A percentile compares a stretch with the other conserved stretches of the same genome.
Evolutionary conservation across 2,113 vertebrate species (phyloP).

Genomic region (Phylloscopus whistleri): DNA sequence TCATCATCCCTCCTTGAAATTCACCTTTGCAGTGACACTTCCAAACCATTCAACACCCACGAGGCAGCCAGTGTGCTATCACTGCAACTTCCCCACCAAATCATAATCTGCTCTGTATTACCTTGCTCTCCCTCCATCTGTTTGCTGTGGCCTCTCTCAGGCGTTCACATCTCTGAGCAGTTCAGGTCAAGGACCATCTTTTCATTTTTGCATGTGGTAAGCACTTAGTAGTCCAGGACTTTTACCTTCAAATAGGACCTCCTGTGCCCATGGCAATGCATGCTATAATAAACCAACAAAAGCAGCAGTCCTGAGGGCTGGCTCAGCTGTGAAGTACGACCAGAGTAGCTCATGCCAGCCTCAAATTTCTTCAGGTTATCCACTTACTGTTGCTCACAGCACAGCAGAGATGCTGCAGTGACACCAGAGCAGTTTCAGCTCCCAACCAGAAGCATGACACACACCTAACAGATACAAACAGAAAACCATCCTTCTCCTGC

Average conservation of each 20-base stretch:
- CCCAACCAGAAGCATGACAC: background rate
- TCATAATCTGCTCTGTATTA: background rate
- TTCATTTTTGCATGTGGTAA: constrained; percentile 23
- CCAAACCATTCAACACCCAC: constrained; percentile 22
- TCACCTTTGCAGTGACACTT: constrained; percentile 59
- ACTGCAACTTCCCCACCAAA: constrained; percentile 48
- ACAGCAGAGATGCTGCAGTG: background rate
- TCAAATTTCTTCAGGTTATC: background rate
- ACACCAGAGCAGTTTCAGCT: background rate
- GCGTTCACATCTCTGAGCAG: background rate
- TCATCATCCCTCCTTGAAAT: constrained; percentile 41
- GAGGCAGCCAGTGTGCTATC: constrained; percentile 41
- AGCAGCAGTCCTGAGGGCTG: background rate
- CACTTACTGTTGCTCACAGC: background rate
- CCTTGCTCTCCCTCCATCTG: constrained; percentile 42
- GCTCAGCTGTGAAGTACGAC: background rate
- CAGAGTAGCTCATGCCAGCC: background rate
- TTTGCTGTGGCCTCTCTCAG: constrained; percentile 26
- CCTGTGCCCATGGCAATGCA: background rate
- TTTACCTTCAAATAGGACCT: background rate
- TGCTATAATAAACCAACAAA: accelerated
- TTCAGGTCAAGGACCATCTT: constrained; percentile 27
- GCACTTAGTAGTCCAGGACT: background rate
- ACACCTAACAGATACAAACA: background rate
- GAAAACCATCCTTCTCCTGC: background rate